phyloP scores from a whole-genome alignment of 1,140 invertebrate species.

The Saccostrea cuccullata region DNA sequence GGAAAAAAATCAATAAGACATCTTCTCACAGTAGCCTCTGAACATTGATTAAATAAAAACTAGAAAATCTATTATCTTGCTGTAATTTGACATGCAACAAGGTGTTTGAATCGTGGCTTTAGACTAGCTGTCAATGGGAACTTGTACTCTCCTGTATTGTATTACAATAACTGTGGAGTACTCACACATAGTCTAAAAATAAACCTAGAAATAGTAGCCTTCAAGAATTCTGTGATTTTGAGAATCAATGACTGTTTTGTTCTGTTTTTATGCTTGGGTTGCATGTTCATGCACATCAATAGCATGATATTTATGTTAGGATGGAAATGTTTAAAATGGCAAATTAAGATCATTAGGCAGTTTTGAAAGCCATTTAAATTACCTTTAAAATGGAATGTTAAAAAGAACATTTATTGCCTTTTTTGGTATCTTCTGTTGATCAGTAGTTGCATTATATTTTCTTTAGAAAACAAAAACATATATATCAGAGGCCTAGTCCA shows the following conservation, averaged over 20 bases:
- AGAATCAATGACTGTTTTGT: no score
- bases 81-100: conserved; percentile 29
- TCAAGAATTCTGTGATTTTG: no score
- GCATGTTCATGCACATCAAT: not conserved
- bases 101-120: not conserved
- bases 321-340: not conserved
- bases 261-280: not conserved
- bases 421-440: not conserved
- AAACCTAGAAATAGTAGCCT: not conserved
- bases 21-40: conserved; percentile 32
- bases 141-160: not conserved
- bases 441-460: not conserved
- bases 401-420: not conserved
- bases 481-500: not conserved
- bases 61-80: conserved; percentile 27
- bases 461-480: not conserved
- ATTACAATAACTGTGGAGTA: not conserved
- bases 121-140: not conserved
- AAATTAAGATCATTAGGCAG: not conserved
- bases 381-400: not conserved
- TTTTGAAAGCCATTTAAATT: conserved; percentile 21
- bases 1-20: conserved; percentile 30
- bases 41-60: conserved; percentile 38
- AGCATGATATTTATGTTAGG: not conserved
- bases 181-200: not conserved